Evolutionary conservation across 2,888 invertebrate species (phyloP).

Genomic region (Stictocephala bisonia): DNA sequence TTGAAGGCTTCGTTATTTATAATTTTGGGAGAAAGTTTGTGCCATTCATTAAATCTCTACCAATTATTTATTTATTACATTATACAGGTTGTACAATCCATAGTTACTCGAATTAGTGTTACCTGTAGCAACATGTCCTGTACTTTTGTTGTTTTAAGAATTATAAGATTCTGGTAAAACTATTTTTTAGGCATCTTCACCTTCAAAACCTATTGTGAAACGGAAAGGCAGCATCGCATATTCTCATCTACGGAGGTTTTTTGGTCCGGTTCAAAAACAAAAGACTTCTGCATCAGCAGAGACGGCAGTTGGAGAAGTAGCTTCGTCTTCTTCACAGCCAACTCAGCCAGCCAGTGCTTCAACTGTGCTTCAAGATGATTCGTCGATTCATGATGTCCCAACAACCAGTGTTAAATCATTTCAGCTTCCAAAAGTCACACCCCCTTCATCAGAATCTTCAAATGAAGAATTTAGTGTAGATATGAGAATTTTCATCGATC

Average conservation of each 20-base stretch:
- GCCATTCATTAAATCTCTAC: too few species aligned
- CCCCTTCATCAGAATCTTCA: not conserved
- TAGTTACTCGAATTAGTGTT: too few species aligned
- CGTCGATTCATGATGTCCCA: not conserved
- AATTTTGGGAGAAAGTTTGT: too few species aligned
- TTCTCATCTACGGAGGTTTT: not conserved
- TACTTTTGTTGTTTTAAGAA: too few species aligned
- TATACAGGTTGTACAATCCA: too few species aligned
- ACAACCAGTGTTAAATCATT: not conserved
- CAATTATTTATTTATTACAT: too few species aligned
- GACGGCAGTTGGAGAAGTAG: not conserved
- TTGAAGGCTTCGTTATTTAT: too few species aligned
- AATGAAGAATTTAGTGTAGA: not conserved
- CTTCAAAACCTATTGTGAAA: not conserved
- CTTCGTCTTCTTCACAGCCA: not conserved
- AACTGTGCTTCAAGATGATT: not conserved
- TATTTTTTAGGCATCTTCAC: too few species aligned
- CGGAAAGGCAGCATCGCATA: not conserved
- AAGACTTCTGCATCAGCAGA: conserved; percentile 6
- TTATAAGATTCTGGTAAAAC: too few species aligned
- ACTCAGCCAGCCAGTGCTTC: conserved; percentile 1
- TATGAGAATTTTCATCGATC: not conserved
- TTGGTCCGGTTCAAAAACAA: not conserved
- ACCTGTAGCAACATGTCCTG: too few species aligned
- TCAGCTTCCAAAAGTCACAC: not conserved